These are phyloP conservation scores for Gymnodraco acuticeps DNA, from an alignment of 2,797 vertebrate species.

Conservation along the genomic window DNA sequence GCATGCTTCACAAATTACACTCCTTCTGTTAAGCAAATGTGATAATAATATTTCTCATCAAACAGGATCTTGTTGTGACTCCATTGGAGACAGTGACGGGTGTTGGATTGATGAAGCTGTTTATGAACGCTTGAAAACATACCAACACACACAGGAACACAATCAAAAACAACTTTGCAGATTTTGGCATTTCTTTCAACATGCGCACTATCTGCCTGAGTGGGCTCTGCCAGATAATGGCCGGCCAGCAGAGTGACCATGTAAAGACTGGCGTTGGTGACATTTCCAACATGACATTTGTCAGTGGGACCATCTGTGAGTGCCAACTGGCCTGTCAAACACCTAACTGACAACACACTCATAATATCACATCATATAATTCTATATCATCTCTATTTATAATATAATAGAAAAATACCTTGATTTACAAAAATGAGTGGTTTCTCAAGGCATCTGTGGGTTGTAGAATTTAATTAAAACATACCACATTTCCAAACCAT, in stretches of 20 bases:
- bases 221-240: conserved; percentile 39
- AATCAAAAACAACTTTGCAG: conserved; percentile 16
- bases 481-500: not conserved
- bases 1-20: conserved; percentile 12
- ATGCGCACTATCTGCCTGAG: not conserved
- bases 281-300: conserved; percentile 79
- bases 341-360: conserved; percentile 8
- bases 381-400: not conserved
- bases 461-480: not conserved
- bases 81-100: conserved; percentile 34
- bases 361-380: conserved; percentile 4
- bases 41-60: conserved; percentile 60
- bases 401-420: not conserved
- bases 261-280: conserved; percentile 63
- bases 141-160: conserved; percentile 22
- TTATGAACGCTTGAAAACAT: conserved; percentile 33
- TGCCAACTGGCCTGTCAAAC: conserved; percentile 63
- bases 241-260: conserved; percentile 53
- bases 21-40: conserved; percentile 38
- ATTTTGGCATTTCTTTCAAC: conserved; percentile 14
- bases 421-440: not conserved
- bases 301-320: conserved; percentile 74
- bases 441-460: not conserved
- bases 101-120: conserved; percentile 44
- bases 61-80: conserved; percentile 36